A percentile compares a stretch with the other conserved stretches of the same genome.
Evolutionary conservation across 64 coral and sea anemone species (phyloP).

Genomic region (Acropora tenuis): DNA sequence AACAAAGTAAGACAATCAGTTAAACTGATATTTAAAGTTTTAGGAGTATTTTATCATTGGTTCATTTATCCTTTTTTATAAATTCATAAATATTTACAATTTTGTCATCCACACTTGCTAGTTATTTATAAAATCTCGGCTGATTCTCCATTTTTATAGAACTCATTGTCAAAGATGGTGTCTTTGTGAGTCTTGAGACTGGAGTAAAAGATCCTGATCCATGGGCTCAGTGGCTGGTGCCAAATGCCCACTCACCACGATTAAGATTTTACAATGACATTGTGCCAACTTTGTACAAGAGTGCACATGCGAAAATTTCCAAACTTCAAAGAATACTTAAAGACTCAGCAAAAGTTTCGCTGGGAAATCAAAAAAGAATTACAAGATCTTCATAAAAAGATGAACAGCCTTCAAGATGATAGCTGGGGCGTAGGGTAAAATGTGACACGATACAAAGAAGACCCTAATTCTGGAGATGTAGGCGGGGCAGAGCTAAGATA

Average conservation of each 20-base stretch:
- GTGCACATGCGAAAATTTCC: not conserved
- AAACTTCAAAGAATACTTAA: no score
- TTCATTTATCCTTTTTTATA: not conserved
- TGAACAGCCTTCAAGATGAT: conserved; percentile 19
- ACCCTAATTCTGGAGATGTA: conserved; percentile 51
- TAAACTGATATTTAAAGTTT: not conserved
- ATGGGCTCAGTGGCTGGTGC: conserved; percentile 38
- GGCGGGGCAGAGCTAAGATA: no score
- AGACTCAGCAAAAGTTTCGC: no score
- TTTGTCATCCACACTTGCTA: conserved; percentile 8
- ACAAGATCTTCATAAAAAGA: conserved; percentile 11
- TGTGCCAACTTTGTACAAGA: conserved; percentile 37
- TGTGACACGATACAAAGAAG: conserved; percentile 43
- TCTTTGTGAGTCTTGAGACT: conserved; percentile 38
- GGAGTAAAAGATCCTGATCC: conserved; percentile 37
- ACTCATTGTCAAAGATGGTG: conserved; percentile 11
- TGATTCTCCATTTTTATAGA: conserved; percentile 8
- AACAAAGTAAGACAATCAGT: conserved; percentile 25
- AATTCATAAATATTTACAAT: conserved; percentile 37
- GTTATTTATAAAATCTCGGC: no score
- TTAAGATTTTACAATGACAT: conserved; percentile 52
- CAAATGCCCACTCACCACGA: conserved; percentile 57
- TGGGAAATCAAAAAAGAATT: no score
- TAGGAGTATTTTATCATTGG: not conserved
- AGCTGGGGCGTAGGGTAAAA: no score